phyloP scores from a whole-genome alignment of 2,888 invertebrate genomes.

The Heliconius charithonia region DNA sequence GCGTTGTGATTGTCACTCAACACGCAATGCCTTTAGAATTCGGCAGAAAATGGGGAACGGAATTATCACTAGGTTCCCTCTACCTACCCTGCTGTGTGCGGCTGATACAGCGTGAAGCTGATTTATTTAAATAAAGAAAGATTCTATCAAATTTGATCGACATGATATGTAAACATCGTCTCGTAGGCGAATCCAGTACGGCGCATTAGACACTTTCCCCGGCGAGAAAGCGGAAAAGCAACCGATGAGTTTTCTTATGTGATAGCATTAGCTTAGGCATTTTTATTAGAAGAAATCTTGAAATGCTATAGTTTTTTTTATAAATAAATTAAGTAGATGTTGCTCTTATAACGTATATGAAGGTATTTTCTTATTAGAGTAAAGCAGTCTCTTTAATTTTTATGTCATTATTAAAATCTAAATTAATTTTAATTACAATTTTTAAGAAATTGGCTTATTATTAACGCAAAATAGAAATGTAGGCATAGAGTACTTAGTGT shows the following conservation, averaged over 20 bases:
- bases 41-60: too few relatives aligned
- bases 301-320: neutral
- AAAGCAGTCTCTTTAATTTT: neutral
- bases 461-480: neutral
- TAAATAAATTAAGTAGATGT: neutral
- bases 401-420: too few relatives aligned
- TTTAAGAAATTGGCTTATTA: neutral
- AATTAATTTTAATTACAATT: too few relatives aligned
- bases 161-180: neutral
- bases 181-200: slow-evolving; percentile 19
- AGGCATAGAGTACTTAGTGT: neutral
- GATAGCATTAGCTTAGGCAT: slow-evolving; percentile 32
- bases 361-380: slow-evolving; percentile 2
- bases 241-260: slow-evolving; percentile 61
- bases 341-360: neutral
- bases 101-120: too few relatives aligned
- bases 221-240: slow-evolving; percentile 77
- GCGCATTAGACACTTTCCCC: slow-evolving; percentile 55
- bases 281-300: slow-evolving; percentile 38
- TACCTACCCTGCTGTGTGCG: too few relatives aligned
- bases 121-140: too few relatives aligned
- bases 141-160: neutral
- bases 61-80: too few relatives aligned
- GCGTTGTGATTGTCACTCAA: too few relatives aligned
- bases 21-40: too few relatives aligned